These are phyloP conservation scores for Menidia menidia DNA, from an alignment of 2,797 vertebrate genomes.

Conservation along the genomic window DNA sequence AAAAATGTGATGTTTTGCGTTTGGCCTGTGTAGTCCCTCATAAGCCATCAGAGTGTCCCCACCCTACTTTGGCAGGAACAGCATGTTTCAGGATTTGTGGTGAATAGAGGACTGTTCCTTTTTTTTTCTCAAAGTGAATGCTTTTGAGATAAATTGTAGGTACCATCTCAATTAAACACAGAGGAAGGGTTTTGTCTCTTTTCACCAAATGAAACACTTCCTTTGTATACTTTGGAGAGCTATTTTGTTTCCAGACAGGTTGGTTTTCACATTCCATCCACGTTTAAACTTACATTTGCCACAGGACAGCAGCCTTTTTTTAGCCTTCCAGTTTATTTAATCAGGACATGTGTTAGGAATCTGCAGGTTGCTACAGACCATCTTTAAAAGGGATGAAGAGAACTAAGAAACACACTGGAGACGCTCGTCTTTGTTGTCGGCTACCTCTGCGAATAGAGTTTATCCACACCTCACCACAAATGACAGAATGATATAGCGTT, in stretches of 20 bases:
- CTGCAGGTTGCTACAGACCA: conserved; percentile 30
- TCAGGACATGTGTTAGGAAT: conserved; percentile 50
- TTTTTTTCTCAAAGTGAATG: conserved; percentile 39
- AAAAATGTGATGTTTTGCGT: conserved; percentile 35
- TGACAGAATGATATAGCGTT: conserved; percentile 1
- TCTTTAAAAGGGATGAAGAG: conserved; percentile 2
- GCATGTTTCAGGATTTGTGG: conserved; percentile 33
- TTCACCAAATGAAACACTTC: conserved; percentile 72
- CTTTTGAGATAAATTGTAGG: conserved; percentile 47
- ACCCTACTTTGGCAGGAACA: conserved; percentile 45
- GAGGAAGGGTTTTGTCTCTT: conserved; percentile 39
- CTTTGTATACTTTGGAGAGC: conserved; percentile 62
- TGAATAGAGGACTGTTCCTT: conserved; percentile 70
- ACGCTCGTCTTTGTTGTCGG: conserved; percentile 4
- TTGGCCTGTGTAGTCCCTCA: conserved; percentile 30
- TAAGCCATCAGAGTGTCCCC: conserved; percentile 36
- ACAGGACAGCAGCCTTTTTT: conserved; percentile 51
- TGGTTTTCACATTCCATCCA: conserved; percentile 49
- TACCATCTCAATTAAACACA: conserved; percentile 38
- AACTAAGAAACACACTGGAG: conserved; percentile 30
- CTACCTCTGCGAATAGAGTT: conserved; percentile 14
- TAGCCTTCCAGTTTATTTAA: conserved; percentile 67
- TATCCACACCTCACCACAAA: background rate
- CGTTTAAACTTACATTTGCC: conserved; percentile 61
- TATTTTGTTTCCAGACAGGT: conserved; percentile 46